Evolutionary conservation across 1,140 invertebrate genomes (phyloP), one percentile per base, ranked within the genome.

Genomic region (Potamilus streckersoni): DNA sequence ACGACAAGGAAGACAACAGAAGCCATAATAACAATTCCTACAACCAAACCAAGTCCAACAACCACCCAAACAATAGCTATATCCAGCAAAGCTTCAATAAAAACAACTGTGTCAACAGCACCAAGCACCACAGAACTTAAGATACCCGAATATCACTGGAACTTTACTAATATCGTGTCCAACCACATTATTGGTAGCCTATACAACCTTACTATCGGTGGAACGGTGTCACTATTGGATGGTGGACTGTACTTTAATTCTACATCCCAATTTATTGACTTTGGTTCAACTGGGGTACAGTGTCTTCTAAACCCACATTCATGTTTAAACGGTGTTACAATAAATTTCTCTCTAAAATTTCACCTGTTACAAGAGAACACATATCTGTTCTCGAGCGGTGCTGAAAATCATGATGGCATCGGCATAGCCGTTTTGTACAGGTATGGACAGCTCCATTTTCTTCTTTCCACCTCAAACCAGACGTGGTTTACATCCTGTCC

Each of bases 391-490:
- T 72, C 69, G 19, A 77, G 75, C 61, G 75, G 75, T 55, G 75
- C 64, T 8, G 70, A 77, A n/a, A 31, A 62, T 12, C 75, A 65
- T 17, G 70, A 73, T 63, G 75, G 75, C 13, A 55, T 77, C n/a
- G 75, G 75, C 16, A 38, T 77, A 31, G 75, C 75, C 14, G 66
- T 77, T 13, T 62, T 77, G 27, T 77, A 77, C 49, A 27, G 69
- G 19, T 77, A 69, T 61, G 75, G 75, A n/a, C 66, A 71, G 49
- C 57, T 77, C 20, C 75, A 77, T 59, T 72, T 77, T 65, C 59
- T 77, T 23, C 70, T 77, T 1, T 60, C 75, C 15, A 77, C 75
- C 17, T 49, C 27, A 3, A 77, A n/a, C n/a, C 58, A 71, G 13
- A 72, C 75, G 0, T 77, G 75, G 75, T 77, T 71, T 31, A 66